Conservation (phyloP, 2,888 invertebrate genomes). For the Morpho achilles region DNA sequence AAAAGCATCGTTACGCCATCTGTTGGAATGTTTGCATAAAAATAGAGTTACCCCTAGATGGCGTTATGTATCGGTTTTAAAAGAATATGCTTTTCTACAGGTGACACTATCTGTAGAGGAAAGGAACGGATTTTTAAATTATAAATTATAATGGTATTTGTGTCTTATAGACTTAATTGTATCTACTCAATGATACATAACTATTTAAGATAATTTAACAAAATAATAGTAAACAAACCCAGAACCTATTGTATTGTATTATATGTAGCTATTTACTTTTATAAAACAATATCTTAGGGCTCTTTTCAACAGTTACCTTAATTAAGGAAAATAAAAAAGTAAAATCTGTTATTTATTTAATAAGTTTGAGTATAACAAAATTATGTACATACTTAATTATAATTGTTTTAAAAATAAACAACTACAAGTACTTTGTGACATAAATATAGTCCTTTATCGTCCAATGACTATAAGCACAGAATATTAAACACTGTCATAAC, state of each 20-base stretch:
- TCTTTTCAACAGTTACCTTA: neutral
- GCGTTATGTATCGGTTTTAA: no score
- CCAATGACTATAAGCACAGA: conserved; percentile 32
- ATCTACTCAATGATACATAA: neutral
- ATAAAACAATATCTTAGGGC: neutral
- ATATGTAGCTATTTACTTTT: neutral
- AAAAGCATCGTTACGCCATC: no score
- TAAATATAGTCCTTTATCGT: conserved; percentile 38
- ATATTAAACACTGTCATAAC: conserved; percentile 60
- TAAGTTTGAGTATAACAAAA: conserved; percentile 22
- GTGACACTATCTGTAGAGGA: no score
- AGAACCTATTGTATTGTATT: no score
- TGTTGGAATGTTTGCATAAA: no score
- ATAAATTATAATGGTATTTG: no score
- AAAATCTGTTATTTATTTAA: conserved; percentile 20
- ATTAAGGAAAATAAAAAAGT: conserved; percentile 9
- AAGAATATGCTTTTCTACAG: no score
- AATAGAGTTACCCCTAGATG: no score
- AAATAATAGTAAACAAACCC: no score
- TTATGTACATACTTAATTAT: conserved; percentile 40
- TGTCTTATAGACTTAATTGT: no score
- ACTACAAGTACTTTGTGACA: conserved; percentile 42
- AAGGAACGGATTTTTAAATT: no score
- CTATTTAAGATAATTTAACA: no score
- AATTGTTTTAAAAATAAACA: conserved; percentile 41